Evolutionary conservation across 2,113 vertebrate species (phyloP), one percentile per base, ranked within the genome.

Genomic region (Lagenorhynchus albirostris): DNA sequence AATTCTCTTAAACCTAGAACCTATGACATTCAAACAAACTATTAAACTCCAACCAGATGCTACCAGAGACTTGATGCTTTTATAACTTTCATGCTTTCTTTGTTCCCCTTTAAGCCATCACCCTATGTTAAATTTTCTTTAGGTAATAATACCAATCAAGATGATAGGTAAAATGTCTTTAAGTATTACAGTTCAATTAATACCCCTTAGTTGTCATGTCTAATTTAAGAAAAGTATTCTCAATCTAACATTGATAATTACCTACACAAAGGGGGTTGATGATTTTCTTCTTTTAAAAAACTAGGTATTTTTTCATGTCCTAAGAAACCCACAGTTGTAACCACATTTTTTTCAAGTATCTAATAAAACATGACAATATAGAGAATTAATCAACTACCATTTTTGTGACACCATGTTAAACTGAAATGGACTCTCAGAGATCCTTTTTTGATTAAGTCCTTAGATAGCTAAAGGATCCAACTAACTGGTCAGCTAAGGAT

Each of bases 1-100:
- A 53, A 99, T 95, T 98, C 99, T 99, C 99, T 99, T 99, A 96
- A 99, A 98, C 53, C 98, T 99, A 86, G 99, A 99, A 94, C 98
- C 99, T 99, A 95, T 23, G 92, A 44, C 98, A 98, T 80, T 20
- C 77, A 98, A 97, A 95, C 89, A 92, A 95, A 94, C 13, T 93
- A 87, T 97, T 97, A 53, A 89, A 95, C 21, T 94, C 58, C 17
- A 94, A 95, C 89, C 68, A 92, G 20, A 95, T 95, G 33, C 15
- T 85, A 91, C 21, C 26, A 95, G 50, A 96, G 26, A 94, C 65
- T 70, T 91, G 53, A 94, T 95, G 17, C 15, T 92, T 71, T 94
- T 67, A 73, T 55, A 93, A 71, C 25, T 47, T 20, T 60, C 94
- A 77, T 82, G 17, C 55, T 89, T 38, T 93, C 33, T 93, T 93